Conservation (phyloP, 1,140 invertebrate species). For the Aphidius gifuensis region DNA sequence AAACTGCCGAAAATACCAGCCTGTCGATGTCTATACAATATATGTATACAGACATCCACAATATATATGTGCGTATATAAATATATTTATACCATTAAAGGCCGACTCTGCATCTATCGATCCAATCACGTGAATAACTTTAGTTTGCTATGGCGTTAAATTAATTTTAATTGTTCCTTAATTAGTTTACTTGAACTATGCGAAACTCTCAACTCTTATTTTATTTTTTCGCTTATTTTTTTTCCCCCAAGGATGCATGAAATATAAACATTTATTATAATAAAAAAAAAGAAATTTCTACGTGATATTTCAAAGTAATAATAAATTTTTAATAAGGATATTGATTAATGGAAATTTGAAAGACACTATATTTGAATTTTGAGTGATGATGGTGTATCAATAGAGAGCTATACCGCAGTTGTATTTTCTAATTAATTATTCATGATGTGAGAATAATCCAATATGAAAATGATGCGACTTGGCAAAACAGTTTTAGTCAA, state of each 20-base stretch:
- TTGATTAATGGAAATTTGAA: not conserved
- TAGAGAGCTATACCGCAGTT: not conserved
- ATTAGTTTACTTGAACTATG: constrained; percentile 35
- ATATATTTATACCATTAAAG: constrained; percentile 5
- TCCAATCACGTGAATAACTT: constrained; percentile 33
- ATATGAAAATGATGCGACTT: not conserved
- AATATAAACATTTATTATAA: not conserved
- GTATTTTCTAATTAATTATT: constrained; percentile 5
- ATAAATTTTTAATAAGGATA: too few species aligned
- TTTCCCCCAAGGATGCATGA: not conserved
- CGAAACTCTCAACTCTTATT: not conserved
- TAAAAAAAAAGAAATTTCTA: too few species aligned
- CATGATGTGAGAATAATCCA: not conserved
- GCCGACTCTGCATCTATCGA: not conserved
- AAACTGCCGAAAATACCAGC: constrained; percentile 6
- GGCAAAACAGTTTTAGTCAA: constrained; percentile 6
- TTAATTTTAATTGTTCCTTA: constrained; percentile 43
- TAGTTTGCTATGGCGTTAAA: constrained; percentile 30
- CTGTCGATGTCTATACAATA: constrained; percentile 3
- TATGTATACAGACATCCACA: constrained; percentile 1
- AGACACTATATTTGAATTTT: not conserved
- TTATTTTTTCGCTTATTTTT: too few species aligned
- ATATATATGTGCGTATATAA: constrained; percentile 8
- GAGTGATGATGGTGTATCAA: too few species aligned
- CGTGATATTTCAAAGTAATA: too few species aligned